A percentile compares a stretch with the other conserved stretches of the same genome.
phyloP scores from a whole-genome alignment of 2,797 vertebrate genomes.

The Pipistrellus nathusii region DNA sequence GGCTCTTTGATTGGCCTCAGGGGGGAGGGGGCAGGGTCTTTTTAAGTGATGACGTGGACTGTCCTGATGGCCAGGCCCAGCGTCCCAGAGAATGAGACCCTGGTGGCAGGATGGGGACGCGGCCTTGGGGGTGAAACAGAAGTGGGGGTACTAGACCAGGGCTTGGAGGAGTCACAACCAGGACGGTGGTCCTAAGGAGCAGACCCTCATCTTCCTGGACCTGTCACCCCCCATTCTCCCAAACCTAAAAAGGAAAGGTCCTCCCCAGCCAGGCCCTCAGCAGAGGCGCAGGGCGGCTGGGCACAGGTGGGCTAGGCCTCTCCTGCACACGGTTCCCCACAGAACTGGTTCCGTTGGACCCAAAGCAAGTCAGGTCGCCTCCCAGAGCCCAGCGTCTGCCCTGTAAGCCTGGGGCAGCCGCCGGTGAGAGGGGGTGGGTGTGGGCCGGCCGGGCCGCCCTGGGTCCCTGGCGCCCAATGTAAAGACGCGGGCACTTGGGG shows the following conservation, averaged over 20 bases:
- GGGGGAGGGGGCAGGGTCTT: background rate
- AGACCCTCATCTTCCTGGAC: background rate
- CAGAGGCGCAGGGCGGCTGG: background rate
- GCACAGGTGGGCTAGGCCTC: background rate
- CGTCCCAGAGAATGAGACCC: background rate
- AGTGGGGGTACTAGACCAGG: background rate
- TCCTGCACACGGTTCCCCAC: background rate
- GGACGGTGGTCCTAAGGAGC: too few relatives aligned
- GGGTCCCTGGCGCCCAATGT: too few relatives aligned
- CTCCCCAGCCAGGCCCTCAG: background rate
- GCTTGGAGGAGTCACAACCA: rapidly evolving
- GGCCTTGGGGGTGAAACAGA: background rate
- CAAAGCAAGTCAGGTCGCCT: background rate
- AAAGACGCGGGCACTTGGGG: background rate
- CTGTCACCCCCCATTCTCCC: background rate
- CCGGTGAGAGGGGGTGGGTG: background rate
- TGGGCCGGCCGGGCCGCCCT: rapidly evolving
- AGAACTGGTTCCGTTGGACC: background rate
- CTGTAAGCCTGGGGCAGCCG: background rate
- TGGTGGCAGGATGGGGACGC: background rate
- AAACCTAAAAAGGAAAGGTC: background rate
- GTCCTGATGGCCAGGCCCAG: background rate
- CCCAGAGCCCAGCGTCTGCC: background rate
- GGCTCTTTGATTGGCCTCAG: background rate
- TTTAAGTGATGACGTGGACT: background rate